phyloP scores from a whole-genome alignment of 1,140 invertebrate genomes.

The Vanessa atalanta region DNA sequence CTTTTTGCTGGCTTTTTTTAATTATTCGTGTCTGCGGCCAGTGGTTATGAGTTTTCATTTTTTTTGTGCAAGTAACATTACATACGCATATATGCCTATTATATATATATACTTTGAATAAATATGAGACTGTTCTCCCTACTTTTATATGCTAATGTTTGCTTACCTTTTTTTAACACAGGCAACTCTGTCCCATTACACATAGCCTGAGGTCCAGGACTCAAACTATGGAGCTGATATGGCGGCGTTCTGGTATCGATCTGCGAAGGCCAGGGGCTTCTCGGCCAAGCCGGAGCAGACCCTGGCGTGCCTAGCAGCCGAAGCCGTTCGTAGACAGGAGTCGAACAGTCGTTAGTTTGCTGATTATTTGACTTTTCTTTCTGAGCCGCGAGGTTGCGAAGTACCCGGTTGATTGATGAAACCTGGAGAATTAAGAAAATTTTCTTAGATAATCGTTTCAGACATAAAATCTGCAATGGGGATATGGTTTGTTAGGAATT shows the following conservation, averaged over 20 bases:
- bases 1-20: conserved; percentile 59
- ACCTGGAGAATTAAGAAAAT: conserved; percentile 84
- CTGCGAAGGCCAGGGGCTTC: conserved; percentile 67
- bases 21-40: conserved; percentile 54
- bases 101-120: not conserved
- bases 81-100: not conserved
- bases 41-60: conserved; percentile 40
- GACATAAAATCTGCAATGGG: no score
- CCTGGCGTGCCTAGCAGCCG: conserved; percentile 83
- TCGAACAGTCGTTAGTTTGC: conserved; percentile 63
- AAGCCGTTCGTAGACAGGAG: conserved; percentile 70
- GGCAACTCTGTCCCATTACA: conserved; percentile 68
- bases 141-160: not conserved
- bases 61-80: conserved; percentile 6
- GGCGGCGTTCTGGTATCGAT: conserved; percentile 68
- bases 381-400: conserved; percentile 95
- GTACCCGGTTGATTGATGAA: conserved; percentile 98
- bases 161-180: conserved; percentile 71
- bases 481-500: no score
- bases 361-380: conserved; percentile 87
- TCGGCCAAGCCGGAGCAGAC: conserved; percentile 62
- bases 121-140: not conserved
- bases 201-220: conserved; percentile 69
- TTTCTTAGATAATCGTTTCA: no score
- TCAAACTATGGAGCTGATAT: conserved; percentile 72